Evolutionary conservation across 2,797 vertebrate species (phyloP), one percentile per base, ranked within the genome.

Genomic region (Lepus townsendii): DNA sequence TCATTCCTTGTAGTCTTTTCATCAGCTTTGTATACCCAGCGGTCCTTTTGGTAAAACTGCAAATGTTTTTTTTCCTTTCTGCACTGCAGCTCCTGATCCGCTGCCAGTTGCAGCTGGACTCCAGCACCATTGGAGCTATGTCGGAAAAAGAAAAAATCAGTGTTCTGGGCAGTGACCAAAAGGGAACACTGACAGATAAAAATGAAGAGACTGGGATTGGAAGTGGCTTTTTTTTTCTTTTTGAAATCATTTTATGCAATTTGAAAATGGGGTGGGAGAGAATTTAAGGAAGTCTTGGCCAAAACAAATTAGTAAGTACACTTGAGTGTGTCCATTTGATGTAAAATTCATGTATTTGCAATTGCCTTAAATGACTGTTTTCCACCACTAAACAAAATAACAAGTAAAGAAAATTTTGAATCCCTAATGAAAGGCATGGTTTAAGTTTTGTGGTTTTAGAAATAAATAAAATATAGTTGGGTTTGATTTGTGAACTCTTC

Each of bases 391-490:
- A 75, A 80, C 27, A 54, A 50, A 83, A 63, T 65, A 38, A 83
- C 84, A 27, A 68, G 9, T 50, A 87, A 75, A 88, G 30, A 83
- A 42, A 79, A 32, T 35, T 90, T 66, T 90, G 57, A 73, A 69
- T 38, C 19, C 83, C 5, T 27, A 76, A 68, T 5, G 26, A 95
- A 69, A 91, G 63, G 30, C 54, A 84, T 30, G 63, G 32, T 30
- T 80, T 94, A 47, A 20, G 5, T 92, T 95, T 89, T 87, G 17
- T 94, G 68, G 17, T 38, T 85, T 57, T 87, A 72, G 35, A 94
- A 68, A 78, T 60, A 90, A 83, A 86, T 83, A 17, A 57, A 9
- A 19, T 89, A 24, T 69, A 24, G 30, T 63, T 82, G 38, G 2
- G 0, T 96, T 88, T 93, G 52, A 91, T 75, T 77, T 83, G 30